A percentile compares a stretch with the other conserved stretches of the same genome.
Evolutionary conservation across 2,113 vertebrate species (phyloP).

Genomic region (Conger conger): DNA sequence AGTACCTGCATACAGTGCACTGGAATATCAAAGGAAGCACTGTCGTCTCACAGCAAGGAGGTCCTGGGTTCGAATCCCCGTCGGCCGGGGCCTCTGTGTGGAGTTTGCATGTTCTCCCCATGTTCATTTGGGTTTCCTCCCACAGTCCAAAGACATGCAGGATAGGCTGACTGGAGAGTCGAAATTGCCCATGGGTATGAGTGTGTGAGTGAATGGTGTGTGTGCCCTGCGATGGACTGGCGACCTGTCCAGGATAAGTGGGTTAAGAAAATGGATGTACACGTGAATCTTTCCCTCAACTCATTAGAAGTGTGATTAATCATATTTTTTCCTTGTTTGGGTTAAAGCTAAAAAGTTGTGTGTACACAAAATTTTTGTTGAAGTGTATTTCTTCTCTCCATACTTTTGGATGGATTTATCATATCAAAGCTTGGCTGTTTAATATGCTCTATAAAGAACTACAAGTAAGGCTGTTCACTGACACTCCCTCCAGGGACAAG

Average conservation of each 20-base stretch:
- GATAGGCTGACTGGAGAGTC: too few species aligned
- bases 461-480: neutral
- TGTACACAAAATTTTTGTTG: neutral
- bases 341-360: neutral
- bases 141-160: too few species aligned
- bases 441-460: neutral
- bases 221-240: too few species aligned
- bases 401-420: neutral
- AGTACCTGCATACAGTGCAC: neutral
- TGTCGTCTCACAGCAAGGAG: too few species aligned
- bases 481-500: neutral
- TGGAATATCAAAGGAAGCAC: neutral
- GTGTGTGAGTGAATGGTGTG: too few species aligned
- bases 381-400: neutral
- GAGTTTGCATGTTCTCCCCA: neutral
- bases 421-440: constrained; percentile 6
- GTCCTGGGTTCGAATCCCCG: too few species aligned
- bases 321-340: neutral
- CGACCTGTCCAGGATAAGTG: too few species aligned
- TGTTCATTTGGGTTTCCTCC: too few species aligned
- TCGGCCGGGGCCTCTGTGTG: too few species aligned
- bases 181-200: too few species aligned
- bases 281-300: neutral
- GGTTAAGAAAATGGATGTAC: too few species aligned
- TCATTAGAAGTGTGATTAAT: neutral